Evolutionary conservation across 2,797 vertebrate species (phyloP), one percentile per base, ranked within the genome.

Genomic region (Sardinella longiceps): DNA sequence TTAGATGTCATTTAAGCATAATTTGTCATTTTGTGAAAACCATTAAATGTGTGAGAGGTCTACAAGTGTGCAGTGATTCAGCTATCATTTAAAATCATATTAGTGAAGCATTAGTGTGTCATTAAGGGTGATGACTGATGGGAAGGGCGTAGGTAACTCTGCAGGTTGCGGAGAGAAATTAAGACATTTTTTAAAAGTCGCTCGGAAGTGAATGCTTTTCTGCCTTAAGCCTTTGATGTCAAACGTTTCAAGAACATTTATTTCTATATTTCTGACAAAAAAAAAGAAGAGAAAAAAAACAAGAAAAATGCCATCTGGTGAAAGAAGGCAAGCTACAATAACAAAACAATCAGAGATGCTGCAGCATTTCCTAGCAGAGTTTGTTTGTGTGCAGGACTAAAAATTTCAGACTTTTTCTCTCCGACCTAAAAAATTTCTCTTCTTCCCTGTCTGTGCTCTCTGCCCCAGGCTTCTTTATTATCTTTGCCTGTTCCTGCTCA

Each of bases 1-100:
- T 90, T 82, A 85, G 82, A 91, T 50, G 83, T 89, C 87, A 90
- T 92, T 92, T 91, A 90, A 92, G 90, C 83, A 84, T 56, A 86
- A 90, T 93, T 90, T 37, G 88, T 92, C 83, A 90, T 83, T 81
- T 82, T 33, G 85, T 56, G 1, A 86, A 85, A 23, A 74, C 87
- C 88, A 89, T 91, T 88, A 91, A 85, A 80, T 84, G 51, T 77
- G 80, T 85, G 81, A 83, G 74, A 88, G 66, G 66, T 84, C 89
- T 91, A 90, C 85, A 89, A 89, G 48, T 37, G 39, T 23, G 33
- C 33, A 11, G 20, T 46, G 63, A 83, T 18, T 81, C 39, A 45
- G 39, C 81, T 30, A 63, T 63, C 82, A 83, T 18, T 33, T 30
- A 14, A 37, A 51, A 74, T 60, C 48, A 80, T 46, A 80, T 43